Conservation (phyloP, 2,113 vertebrate species). For the Bombycilla garrulus region DNA sequence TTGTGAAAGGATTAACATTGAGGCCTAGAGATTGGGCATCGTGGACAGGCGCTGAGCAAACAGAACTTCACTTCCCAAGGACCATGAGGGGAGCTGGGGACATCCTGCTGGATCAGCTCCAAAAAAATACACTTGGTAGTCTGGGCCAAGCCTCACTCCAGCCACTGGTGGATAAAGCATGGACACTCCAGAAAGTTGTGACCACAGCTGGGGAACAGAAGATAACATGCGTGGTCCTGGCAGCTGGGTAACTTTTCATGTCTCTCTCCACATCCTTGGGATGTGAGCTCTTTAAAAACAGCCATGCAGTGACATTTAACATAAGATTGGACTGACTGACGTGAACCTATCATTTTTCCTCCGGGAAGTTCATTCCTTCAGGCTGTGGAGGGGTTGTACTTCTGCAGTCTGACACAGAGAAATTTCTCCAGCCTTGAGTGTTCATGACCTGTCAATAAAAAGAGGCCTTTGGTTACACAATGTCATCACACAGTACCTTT, state of each 20-base stretch:
- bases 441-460: constrained; percentile 19
- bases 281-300: neutral
- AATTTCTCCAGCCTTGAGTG: constrained; percentile 2
- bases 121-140: neutral
- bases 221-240: neutral
- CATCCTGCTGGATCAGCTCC: neutral
- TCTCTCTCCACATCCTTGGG: neutral
- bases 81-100: neutral
- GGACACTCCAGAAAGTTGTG: neutral
- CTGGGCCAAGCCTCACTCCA: neutral
- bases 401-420: neutral
- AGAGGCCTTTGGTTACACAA: constrained; percentile 14
- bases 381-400: neutral
- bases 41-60: neutral
- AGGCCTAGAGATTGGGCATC: neutral
- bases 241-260: neutral
- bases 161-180: neutral
- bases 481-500: constrained; percentile 18
- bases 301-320: neutral
- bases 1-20: constrained; percentile 33
- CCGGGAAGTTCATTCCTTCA: neutral
- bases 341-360: neutral
- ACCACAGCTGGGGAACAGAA: neutral
- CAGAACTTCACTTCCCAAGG: neutral
- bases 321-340: neutral